Conservation (phyloP, 2,113 vertebrate species). For the Heptranchias perlo region DNA sequence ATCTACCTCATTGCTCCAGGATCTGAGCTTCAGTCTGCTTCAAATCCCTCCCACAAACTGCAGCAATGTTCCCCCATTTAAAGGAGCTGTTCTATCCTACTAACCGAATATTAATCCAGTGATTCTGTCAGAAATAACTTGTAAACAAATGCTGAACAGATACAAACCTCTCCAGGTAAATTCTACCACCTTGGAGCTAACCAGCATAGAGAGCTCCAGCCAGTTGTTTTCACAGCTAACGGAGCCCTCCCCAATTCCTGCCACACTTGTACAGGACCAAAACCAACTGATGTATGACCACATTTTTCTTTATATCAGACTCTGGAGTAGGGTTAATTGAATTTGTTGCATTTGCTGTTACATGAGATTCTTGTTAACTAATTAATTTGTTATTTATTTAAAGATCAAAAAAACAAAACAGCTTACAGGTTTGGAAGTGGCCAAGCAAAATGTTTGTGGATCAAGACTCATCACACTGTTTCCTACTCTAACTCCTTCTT, state of each 20-base stretch:
- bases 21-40: no score
- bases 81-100: no score
- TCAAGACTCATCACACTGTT: neutral
- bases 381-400: neutral
- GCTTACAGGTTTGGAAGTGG: neutral
- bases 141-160: neutral
- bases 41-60: no score
- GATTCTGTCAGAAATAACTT: no score
- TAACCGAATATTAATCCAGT: neutral
- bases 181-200: neutral
- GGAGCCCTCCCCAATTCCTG: neutral
- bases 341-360: neutral
- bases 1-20: no score
- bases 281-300: neutral
- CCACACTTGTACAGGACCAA: neutral
- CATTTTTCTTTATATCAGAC: no score
- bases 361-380: neutral
- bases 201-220: neutral
- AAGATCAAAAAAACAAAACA: neutral
- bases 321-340: no score
- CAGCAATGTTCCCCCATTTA: no score
- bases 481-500: neutral
- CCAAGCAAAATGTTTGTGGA: neutral
- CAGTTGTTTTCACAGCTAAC: no score
- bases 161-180: neutral